These are phyloP conservation scores for Xanthorhoe spadicearia DNA, from an alignment of 2,888 invertebrate genomes.

Conservation along the genomic window DNA sequence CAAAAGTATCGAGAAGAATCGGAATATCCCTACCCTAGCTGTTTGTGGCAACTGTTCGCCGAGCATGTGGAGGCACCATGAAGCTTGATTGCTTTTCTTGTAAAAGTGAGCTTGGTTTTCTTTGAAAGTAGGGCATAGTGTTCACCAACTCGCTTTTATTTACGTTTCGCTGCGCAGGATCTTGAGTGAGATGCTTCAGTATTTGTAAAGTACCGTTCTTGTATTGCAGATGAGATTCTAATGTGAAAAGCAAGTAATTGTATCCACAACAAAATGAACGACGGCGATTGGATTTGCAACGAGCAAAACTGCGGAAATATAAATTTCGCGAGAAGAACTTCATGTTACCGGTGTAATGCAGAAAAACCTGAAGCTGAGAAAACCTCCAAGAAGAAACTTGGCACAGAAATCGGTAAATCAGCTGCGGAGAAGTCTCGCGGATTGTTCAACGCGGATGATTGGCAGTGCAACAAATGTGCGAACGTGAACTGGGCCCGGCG, in stretches of 20 bases:
- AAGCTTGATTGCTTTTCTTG: constrained; percentile 80
- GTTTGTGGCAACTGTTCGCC: too few species aligned
- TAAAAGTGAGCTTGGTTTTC: constrained; percentile 81
- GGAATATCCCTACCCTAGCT: too few species aligned
- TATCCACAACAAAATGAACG: constrained; percentile 76
- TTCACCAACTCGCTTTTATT: constrained; percentile 72
- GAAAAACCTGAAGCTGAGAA: constrained; percentile 78
- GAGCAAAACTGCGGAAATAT: constrained; percentile 94
- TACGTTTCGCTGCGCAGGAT: constrained; percentile 57
- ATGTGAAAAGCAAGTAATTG: constrained; percentile 51
- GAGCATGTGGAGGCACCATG: too few species aligned
- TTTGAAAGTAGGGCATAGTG: constrained; percentile 66
- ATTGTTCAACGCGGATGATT: constrained; percentile 98
- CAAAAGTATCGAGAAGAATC: too few species aligned
- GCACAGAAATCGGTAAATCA: constrained; percentile 98
- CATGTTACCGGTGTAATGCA: constrained; percentile 97
- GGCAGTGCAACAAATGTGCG: constrained; percentile 99
- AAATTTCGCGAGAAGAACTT: constrained; percentile 95
- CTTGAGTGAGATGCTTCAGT: constrained; percentile 48
- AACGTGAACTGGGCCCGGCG: constrained; percentile 99
- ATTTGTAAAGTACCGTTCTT: constrained; percentile 45
- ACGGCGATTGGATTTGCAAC: constrained; percentile 88
- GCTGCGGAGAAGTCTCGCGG: constrained; percentile 99
- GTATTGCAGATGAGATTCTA: constrained; percentile 50
- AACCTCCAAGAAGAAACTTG: constrained; percentile 90